Conservation (phyloP, 2,888 invertebrate species). For the Drosophila villosipedis region DNA sequence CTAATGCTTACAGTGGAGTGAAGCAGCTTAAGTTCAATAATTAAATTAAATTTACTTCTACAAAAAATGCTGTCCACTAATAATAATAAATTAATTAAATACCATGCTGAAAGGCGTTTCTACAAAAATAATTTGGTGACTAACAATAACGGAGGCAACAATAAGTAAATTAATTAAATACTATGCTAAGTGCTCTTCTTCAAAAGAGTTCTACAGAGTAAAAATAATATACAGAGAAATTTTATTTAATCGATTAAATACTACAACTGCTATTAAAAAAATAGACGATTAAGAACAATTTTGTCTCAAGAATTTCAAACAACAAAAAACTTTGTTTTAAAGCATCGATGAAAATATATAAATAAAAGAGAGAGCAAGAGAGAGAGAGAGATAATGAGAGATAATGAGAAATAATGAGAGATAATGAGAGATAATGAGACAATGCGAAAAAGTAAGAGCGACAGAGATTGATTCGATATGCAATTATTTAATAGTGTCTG, state of each 20-base stretch:
- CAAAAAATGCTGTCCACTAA: background rate
- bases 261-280: background rate
- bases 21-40: background rate
- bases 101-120: background rate
- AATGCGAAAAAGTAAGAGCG: background rate
- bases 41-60: background rate
- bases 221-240: background rate
- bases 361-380: background rate
- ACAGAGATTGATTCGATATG: conserved; percentile 23
- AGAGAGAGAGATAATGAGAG: background rate
- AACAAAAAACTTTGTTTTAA: conserved; percentile 8
- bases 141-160: background rate
- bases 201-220: background rate
- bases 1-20: background rate
- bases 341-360: background rate
- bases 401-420: background rate
- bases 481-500: conserved; percentile 45
- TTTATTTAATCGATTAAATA: background rate
- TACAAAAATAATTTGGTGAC: background rate
- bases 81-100: background rate
- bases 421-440: background rate
- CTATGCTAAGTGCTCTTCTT: background rate
- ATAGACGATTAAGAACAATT: background rate
- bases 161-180: background rate
- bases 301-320: background rate